A percentile compares a stretch with the other conserved stretches of the same genome.
phyloP scores from a whole-genome alignment of 2,113 vertebrate species.

The Pipra filicauda region DNA sequence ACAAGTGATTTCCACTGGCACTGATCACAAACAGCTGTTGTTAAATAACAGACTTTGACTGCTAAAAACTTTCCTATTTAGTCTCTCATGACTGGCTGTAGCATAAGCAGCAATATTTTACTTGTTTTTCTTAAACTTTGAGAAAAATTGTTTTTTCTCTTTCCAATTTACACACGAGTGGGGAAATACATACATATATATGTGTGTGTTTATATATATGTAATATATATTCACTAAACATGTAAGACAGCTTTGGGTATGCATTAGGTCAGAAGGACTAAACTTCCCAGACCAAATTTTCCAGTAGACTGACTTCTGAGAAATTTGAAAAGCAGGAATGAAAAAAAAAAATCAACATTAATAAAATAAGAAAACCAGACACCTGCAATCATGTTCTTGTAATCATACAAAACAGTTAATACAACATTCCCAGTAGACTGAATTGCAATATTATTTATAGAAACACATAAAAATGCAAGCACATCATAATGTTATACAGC shows the following conservation, averaged over 20 bases:
- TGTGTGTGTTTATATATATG: background rate
- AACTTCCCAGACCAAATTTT: background rate
- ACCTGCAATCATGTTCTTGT: background rate
- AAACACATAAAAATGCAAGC: conserved; percentile 13
- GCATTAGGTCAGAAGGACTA: background rate
- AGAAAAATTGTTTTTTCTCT: background rate
- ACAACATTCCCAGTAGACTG: background rate
- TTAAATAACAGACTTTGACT: conserved; percentile 28
- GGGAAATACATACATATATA: background rate
- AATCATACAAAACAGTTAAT: background rate
- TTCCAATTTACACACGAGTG: background rate
- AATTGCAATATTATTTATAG: background rate
- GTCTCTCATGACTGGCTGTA: background rate
- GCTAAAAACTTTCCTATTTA: conserved; percentile 28
- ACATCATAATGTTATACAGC: background rate
- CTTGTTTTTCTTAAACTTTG: background rate
- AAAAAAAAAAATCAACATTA: background rate
- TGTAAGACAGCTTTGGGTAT: background rate
- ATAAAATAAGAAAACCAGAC: conserved; percentile 3
- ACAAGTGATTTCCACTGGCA: conserved; percentile 55
- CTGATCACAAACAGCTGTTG: conserved; percentile 52
- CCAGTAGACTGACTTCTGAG: background rate
- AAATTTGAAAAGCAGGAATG: background rate
- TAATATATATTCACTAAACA: background rate
- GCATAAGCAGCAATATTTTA: background rate